These are phyloP conservation scores for Coelopa pilipes DNA, from an alignment of 2,888 invertebrate genomes.

Conservation along the genomic window DNA sequence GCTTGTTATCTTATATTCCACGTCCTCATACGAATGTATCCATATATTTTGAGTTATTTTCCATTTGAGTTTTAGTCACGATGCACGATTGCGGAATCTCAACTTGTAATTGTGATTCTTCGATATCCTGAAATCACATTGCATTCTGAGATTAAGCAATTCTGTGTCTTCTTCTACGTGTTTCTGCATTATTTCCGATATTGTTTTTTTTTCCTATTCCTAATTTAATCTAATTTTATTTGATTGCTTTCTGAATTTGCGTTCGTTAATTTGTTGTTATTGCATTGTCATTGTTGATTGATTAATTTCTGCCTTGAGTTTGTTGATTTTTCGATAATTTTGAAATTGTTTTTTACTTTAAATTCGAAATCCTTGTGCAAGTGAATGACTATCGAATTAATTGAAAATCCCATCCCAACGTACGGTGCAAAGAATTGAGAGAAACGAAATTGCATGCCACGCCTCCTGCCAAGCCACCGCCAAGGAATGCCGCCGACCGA, in stretches of 20 bases:
- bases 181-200: conserved; percentile 44
- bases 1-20: conserved; percentile 20
- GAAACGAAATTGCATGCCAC: conserved; percentile 12
- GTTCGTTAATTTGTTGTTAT: conserved; percentile 1
- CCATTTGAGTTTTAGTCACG: conserved; percentile 35
- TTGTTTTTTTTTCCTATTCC: too few species aligned
- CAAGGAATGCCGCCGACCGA: neutral
- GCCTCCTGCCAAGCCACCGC: neutral
- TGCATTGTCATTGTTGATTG: conserved; percentile 27
- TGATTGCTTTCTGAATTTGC: too few species aligned
- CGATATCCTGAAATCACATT: conserved; percentile 65
- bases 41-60: too few species aligned
- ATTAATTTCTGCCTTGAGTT: conserved; percentile 31
- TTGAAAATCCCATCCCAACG: neutral
- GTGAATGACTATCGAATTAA: neutral
- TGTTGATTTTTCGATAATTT: conserved; percentile 25
- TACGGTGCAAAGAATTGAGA: too few species aligned
- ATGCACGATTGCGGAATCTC: conserved; percentile 87
- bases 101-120: conserved; percentile 97
- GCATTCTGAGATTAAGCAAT: conserved; percentile 67
- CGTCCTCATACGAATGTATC: too few species aligned
- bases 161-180: conserved; percentile 59
- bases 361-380: neutral
- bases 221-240: too few species aligned
- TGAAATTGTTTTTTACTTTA: conserved; percentile 29